A percentile compares a stretch with the other conserved stretches of the same genome.
phyloP scores from a whole-genome alignment of 2,113 vertebrate genomes.

The Bos taurus region DNA sequence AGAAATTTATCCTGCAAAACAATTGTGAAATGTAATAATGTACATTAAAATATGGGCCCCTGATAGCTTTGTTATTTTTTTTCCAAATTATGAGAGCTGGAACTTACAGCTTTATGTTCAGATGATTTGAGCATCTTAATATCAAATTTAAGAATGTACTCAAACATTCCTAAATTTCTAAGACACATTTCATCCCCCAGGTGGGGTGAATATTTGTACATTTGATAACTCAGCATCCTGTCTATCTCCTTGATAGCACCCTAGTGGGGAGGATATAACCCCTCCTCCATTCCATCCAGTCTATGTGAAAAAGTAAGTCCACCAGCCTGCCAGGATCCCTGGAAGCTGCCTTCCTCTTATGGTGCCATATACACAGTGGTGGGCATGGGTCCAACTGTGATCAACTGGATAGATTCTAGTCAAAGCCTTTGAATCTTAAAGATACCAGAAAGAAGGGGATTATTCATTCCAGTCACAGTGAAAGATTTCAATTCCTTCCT shows the following conservation, averaged over 20 bases:
- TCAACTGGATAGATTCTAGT: not conserved
- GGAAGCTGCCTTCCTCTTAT: not conserved
- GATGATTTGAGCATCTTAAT: not conserved
- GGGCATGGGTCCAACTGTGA: fast-evolving
- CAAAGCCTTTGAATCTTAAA: not conserved
- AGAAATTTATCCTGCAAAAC: conserved; percentile 39
- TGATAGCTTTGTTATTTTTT: fast-evolving
- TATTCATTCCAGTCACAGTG: fast-evolving
- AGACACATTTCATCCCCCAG: not conserved
- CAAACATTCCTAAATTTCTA: not conserved
- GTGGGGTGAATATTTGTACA: too few relatives aligned
- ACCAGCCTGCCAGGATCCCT: not conserved
- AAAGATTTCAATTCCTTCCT: fast-evolving
- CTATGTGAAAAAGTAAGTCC: not conserved
- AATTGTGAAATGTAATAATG: not conserved
- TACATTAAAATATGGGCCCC: not conserved
- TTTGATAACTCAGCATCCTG: not conserved
- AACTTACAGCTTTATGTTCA: not conserved
- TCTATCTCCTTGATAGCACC: not conserved
- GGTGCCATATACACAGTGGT: fast-evolving
- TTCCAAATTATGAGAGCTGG: not conserved
- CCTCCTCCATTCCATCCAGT: too few relatives aligned
- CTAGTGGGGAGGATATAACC: too few relatives aligned
- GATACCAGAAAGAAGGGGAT: not conserved
- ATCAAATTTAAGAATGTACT: not conserved